Evolutionary conservation across 1,140 invertebrate genomes (phyloP), one percentile per base, ranked within the genome.

Genomic region (Atta texana): DNA sequence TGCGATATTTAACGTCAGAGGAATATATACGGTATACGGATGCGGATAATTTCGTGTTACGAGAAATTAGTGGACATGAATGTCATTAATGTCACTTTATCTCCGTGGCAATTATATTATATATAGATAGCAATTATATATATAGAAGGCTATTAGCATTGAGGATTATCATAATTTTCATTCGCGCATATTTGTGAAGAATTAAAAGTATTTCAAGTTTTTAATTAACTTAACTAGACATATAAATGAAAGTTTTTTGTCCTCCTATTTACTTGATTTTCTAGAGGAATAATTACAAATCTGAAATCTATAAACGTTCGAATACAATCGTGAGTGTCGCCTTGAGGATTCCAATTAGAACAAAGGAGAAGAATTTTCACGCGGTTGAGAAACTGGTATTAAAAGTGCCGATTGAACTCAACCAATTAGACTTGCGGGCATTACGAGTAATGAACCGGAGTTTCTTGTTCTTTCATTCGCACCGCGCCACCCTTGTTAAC

Each of bases 401-500:
- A 82, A 90, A 88, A 87, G 59, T 57, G 21, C 49, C 69, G 64
- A 90, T 81, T 69, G 84, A 77, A 91, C 84, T 59, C 49, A 74
- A 76, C 80, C 28, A 90, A 88, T 89, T 85, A 88, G 87, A 81
- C 57, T 24, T 51, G 66, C 49, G 57, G 44, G 49, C 59, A 59
- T 53, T 51, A 59, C 76, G 49, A 74, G 78, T 86, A 88, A 86
- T 78, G 82, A 88, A 31, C 68, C 55, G 18, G 53, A 31, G 49
- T 72, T 69, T 80, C 80, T 69, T 44, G 53, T 49, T 69, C 39
- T 63, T 71, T 71, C 49, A 85, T 85, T 24, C 49, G 74, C 24
- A 28, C 57, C 21, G n/a, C 34, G 24, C 72, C 59, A 39, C 55
- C 72, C 88, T 90, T 82, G 85, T 90, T 90, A 90, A 89, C 85